These are phyloP conservation scores for Scaptomyza cyrtandrae DNA, from an alignment of 2,888 invertebrate genomes.

Conservation along the genomic window DNA sequence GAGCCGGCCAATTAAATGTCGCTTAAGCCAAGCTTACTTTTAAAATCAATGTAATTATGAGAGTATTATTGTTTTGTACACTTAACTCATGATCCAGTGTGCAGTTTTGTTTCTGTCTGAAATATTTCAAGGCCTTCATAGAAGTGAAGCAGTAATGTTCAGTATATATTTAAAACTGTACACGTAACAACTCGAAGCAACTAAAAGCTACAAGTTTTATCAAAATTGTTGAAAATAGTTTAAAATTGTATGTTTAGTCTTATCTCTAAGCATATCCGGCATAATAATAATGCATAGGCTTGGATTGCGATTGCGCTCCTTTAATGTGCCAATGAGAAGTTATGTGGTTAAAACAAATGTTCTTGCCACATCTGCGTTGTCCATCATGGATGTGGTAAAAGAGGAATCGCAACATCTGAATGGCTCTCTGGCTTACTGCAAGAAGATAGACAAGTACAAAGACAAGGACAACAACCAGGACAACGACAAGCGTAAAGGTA, in stretches of 20 bases:
- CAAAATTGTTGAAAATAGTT: slow-evolving; percentile 4
- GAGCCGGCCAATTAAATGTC: no score
- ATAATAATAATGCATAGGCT: slow-evolving; percentile 24
- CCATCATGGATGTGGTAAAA: neutral
- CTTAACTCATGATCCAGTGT: no score
- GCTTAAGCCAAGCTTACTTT: no score
- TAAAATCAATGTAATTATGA: no score
- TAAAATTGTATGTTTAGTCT: neutral
- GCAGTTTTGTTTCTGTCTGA: neutral
- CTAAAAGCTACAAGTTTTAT: neutral
- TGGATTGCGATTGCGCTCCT: slow-evolving; percentile 5
- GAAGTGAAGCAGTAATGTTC: neutral
- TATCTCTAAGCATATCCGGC: no score
- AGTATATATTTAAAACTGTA: slow-evolving; percentile 14
- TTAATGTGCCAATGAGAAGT: neutral
- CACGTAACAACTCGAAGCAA: neutral
- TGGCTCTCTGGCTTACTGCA: neutral
- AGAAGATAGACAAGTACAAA: neutral
- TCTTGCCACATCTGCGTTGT: neutral
- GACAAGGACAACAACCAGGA: neutral
- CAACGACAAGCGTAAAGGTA: no score
- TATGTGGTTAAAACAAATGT: neutral
- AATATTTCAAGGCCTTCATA: no score
- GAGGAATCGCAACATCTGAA: neutral
- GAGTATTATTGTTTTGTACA: no score